Evolutionary conservation across 2,113 vertebrate genomes (phyloP), one percentile per base, ranked within the genome.

Genomic region (Nesoenas mayeri): DNA sequence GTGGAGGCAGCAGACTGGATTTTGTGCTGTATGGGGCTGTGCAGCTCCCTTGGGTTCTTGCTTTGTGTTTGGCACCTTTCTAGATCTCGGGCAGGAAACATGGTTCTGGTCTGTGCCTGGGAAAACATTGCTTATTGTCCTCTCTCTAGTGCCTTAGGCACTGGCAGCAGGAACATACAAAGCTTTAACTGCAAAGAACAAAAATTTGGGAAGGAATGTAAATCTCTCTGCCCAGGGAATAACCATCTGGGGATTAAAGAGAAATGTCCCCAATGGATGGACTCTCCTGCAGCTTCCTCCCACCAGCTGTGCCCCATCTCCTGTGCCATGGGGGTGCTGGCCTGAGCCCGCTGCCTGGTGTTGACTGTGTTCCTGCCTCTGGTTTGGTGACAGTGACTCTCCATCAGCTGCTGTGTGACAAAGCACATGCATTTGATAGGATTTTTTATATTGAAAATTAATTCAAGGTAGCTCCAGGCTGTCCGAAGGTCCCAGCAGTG

Each of bases 11-110:
- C 0, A 12, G 47, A 1, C 14, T 60, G 87, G 31, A 36, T 65
- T 92, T 87, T 75, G 81, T 72, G 74, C 67, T 74, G 70, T 19
- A 0, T 4, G 34, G n/a, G 28, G 40, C 69, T 47, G 7, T 31
- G 85, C 31, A 20, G 44, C 69, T 77, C 44, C 53, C 78, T 73
- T 5, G 25, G 42, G 77, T 54, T 60, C 57, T 56, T 1, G 32
- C 94, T 96, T 92, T 96, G 88, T 95, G 89, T 78, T 61, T 4
- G 1, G 56, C 83, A 85, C 91, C 80, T 95, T 65, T 4, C 18
- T 12, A 74, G 50, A 29, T 85, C 81, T 57, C 0, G 4, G 51
- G 65, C 91, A 95, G 92, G 88, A 96, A 97, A 40, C 4, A 2
- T 11, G 53, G 9, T 53, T 73, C 25, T 28, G 54, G 71, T 7